These are phyloP conservation scores for Apaloderma vittatum DNA, from an alignment of 2,113 vertebrate genomes.

Conservation along the genomic window DNA sequence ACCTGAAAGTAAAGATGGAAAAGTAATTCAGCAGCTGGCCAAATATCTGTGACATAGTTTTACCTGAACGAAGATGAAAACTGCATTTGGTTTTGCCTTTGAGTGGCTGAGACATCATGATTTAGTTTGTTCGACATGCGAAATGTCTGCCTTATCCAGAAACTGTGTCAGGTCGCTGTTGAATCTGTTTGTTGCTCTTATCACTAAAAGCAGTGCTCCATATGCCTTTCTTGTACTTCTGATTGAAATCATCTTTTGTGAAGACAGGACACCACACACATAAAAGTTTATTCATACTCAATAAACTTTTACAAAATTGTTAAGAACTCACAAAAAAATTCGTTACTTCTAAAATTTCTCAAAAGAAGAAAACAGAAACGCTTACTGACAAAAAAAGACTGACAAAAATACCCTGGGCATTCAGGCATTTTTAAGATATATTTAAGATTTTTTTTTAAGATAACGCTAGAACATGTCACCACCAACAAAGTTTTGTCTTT, in stretches of 20 bases:
- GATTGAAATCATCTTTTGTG: not conserved
- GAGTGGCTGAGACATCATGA: not conserved
- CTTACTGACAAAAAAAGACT: not conserved
- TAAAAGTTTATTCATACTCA: not conserved
- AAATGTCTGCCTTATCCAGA: not conserved
- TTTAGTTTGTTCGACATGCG: not conserved
- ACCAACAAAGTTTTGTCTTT: no score
- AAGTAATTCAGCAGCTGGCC: rapidly evolving
- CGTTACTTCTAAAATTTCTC: not conserved
- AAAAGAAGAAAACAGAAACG: not conserved
- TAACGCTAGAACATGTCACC: no score
- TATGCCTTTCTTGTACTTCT: not conserved
- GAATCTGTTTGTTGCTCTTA: not conserved
- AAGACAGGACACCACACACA: not conserved
- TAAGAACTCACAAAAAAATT: not conserved
- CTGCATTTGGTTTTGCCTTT: not conserved
- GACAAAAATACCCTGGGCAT: not conserved
- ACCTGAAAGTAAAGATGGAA: no score
- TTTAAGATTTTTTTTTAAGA: no score
- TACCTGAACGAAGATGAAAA: not conserved
- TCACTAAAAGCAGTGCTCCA: not conserved
- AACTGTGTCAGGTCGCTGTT: not conserved
- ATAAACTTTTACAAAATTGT: not conserved
- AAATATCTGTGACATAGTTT: no score
- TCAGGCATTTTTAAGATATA: not conserved